Conservation (phyloP, 1,140 invertebrate genomes). For the Lanistes nyassanus region DNA sequence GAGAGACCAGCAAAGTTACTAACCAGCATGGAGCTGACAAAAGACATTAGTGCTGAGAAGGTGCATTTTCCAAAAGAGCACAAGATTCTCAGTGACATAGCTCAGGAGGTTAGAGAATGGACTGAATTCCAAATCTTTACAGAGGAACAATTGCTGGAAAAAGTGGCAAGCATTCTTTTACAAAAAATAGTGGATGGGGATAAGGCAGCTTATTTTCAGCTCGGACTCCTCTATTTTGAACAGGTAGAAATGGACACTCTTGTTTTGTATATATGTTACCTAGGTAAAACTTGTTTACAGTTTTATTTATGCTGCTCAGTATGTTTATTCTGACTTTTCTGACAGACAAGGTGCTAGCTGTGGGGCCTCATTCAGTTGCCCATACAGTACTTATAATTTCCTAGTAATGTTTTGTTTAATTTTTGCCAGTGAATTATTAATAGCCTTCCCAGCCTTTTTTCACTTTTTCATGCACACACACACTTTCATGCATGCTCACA, state of each 20-base stretch:
- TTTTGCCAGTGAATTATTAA: too few relatives aligned
- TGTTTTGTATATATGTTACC: background rate
- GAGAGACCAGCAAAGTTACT: too few relatives aligned
- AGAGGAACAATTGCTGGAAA: conserved; percentile 60
- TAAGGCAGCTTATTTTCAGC: conserved; percentile 59
- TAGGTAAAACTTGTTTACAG: background rate
- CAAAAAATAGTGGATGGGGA: conserved; percentile 61
- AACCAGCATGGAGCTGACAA: conserved; percentile 24
- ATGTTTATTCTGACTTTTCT: too few relatives aligned
- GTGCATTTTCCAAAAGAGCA: conserved; percentile 45
- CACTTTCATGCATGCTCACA: too few relatives aligned
- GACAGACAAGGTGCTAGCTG: too few relatives aligned
- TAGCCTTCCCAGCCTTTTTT: too few relatives aligned
- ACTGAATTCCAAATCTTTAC: conserved; percentile 43
- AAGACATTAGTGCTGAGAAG: conserved; percentile 36
- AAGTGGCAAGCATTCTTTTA: conserved; percentile 60
- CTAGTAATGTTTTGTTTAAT: too few relatives aligned
- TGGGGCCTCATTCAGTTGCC: too few relatives aligned
- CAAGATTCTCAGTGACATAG: conserved; percentile 55
- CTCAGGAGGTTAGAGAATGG: conserved; percentile 47
- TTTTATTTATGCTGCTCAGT: too few relatives aligned
- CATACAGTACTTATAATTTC: too few relatives aligned
- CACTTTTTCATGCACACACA: too few relatives aligned
- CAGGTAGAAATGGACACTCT: conserved; percentile 43
- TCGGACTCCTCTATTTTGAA: conserved; percentile 65